Evolutionary conservation across 2,113 vertebrate genomes (phyloP).

Genomic region (Muscicapa adusta): DNA sequence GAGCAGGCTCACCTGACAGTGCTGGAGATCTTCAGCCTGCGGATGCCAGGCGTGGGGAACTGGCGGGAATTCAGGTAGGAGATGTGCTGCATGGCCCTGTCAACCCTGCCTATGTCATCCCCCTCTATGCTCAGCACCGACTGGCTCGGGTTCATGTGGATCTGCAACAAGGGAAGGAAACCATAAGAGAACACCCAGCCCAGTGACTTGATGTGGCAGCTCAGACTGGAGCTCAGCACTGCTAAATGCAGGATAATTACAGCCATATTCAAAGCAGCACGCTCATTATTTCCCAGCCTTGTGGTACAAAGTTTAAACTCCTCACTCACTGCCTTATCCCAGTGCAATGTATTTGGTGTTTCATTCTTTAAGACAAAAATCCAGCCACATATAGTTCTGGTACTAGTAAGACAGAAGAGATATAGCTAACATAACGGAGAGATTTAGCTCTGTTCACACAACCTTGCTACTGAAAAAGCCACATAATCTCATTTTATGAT

Average conservation of each 20-base stretch:
- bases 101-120: conserved; percentile 84
- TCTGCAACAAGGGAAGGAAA: conserved; percentile 51
- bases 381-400: not conserved
- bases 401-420: not conserved
- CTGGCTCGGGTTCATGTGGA: conserved; percentile 87
- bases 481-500: not conserved
- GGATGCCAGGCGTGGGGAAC: conserved; percentile 94
- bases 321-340: not conserved
- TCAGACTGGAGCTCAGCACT: not conserved
- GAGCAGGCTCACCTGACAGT: conserved; percentile 77
- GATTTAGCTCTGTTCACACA: not conserved
- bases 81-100: conserved; percentile 91
- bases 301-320: not conserved
- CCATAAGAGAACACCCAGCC: rapidly evolving
- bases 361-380: not conserved
- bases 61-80: conserved; percentile 94
- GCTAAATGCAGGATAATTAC: not conserved
- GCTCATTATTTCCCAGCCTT: not conserved
- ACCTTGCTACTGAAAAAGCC: not conserved
- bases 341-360: not conserved
- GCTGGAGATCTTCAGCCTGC: conserved; percentile 86
- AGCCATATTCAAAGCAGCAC: not conserved
- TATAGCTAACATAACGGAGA: not conserved
- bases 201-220: rapidly evolving
- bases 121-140: conserved; percentile 85